phyloP scores from a whole-genome alignment of 2,888 invertebrate genomes.

The Tanytarsus gracilentus region DNA sequence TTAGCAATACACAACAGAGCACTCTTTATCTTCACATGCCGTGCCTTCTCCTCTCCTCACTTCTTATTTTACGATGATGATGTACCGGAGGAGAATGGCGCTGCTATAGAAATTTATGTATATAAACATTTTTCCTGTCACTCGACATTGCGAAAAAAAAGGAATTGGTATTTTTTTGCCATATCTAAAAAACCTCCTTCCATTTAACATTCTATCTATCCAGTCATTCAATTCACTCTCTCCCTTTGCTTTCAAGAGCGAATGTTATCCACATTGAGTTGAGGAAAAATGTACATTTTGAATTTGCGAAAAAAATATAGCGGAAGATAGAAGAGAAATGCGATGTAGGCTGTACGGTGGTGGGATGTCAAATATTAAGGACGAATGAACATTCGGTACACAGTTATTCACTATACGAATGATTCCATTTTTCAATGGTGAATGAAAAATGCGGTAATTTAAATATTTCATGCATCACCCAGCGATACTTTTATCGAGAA shows the following conservation, averaged over 20 bases:
- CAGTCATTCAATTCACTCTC: no score
- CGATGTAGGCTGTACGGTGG: not conserved
- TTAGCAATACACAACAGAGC: conserved; percentile 19
- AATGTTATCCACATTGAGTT: no score
- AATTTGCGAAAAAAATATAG: no score
- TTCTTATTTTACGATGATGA: conserved; percentile 20
- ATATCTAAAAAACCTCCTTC: conserved; percentile 10
- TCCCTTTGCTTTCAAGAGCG: no score
- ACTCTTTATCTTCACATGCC: conserved; percentile 21
- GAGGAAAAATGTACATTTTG: no score
- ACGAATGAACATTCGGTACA: conserved; percentile 1
- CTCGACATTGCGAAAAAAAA: conserved; percentile 3
- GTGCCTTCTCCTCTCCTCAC: not conserved
- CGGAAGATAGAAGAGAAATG: not conserved
- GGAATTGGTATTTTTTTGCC: conserved; percentile 25
- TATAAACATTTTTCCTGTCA: conserved; percentile 25
- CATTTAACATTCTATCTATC: not conserved
- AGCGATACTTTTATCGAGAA: not conserved
- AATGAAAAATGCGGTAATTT: not conserved
- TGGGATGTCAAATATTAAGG: conserved; percentile 4
- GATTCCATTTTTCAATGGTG: not conserved
- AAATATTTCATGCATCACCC: not conserved
- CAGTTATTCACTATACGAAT: not conserved
- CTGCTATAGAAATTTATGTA: conserved; percentile 26
- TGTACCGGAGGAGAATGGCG: not conserved